A percentile compares a stretch with the other conserved stretches of the same genome.
phyloP scores from a whole-genome alignment of 2,888 invertebrate genomes.

The Xestia xanthographa region DNA sequence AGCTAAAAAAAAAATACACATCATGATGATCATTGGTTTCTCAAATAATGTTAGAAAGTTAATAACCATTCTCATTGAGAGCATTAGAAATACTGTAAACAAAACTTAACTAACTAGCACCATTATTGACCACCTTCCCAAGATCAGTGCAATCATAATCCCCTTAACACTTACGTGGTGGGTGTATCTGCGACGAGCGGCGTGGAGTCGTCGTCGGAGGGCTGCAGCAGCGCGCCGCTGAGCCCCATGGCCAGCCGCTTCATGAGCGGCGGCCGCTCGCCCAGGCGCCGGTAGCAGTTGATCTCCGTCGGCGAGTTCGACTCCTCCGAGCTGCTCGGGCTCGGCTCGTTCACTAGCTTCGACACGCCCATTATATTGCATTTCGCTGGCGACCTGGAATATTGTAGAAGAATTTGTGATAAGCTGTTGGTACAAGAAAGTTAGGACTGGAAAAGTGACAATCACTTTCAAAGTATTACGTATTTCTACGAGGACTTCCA shows the following conservation, averaged over 20 bases:
- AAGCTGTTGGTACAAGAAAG: background rate
- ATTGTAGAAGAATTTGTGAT: background rate
- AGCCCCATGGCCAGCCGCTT: conserved; percentile 95
- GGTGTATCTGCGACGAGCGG: conserved; percentile 93
- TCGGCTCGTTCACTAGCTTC: conserved; percentile 81
- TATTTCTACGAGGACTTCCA: background rate
- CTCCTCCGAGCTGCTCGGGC: conserved; percentile 95
- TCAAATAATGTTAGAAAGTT: too few relatives aligned
- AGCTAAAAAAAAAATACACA: background rate
- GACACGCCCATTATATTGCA: conserved; percentile 84
- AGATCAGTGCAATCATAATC: background rate
- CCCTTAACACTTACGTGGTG: conserved; percentile 82
- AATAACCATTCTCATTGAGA: background rate
- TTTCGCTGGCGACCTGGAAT: conserved; percentile 81
- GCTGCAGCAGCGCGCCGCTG: conserved; percentile 89
- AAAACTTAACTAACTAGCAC: background rate
- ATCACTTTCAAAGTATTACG: background rate
- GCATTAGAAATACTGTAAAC: background rate
- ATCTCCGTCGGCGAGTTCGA: conserved; percentile 97
- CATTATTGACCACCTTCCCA: background rate
- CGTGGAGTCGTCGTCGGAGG: conserved; percentile 92
- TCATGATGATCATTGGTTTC: background rate
- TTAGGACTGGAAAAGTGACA: background rate
- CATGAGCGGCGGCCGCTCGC: conserved; percentile 94
- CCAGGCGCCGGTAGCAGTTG: conserved; percentile 95